Evolutionary conservation across 1,140 invertebrate genomes (phyloP).

Genomic region (Macrostomum lignano): DNA sequence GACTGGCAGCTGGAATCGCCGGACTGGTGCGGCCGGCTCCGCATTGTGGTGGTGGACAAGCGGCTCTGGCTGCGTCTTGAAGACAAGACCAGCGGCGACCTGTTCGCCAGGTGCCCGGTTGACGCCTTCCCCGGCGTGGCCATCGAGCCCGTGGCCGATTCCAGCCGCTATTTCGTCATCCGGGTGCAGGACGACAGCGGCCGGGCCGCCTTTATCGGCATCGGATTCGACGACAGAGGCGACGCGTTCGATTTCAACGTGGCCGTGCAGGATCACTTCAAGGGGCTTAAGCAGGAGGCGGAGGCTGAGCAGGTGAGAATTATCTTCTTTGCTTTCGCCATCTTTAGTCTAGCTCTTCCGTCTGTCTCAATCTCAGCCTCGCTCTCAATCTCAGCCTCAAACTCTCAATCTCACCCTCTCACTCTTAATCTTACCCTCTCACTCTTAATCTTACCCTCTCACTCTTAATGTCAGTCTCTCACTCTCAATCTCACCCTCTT

Average conservation of each 20-base stretch:
- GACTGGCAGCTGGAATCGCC: constrained; percentile 87
- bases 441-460: too few species aligned
- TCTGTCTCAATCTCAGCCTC: too few species aligned
- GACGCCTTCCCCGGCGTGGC: constrained; percentile 74
- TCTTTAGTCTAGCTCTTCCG: too few species aligned
- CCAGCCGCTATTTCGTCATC: constrained; percentile 89
- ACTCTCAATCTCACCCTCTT: too few species aligned
- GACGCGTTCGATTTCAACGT: constrained; percentile 99
- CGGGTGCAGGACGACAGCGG: constrained; percentile 77
- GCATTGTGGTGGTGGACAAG: constrained; percentile 57
- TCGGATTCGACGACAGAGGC: constrained; percentile 81
- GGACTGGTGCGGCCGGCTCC: constrained; percentile 77
- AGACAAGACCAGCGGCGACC: constrained; percentile 47
- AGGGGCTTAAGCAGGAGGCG: too few species aligned
- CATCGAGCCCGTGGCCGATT: constrained; percentile 78
- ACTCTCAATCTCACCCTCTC: too few species aligned
- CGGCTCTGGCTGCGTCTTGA: constrained; percentile 64
- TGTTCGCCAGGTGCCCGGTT: constrained; percentile 94
- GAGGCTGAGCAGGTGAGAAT: too few species aligned
- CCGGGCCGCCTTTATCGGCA: constrained; percentile 75
- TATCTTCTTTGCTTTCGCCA: too few species aligned
- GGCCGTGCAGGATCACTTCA: constrained; percentile 78
- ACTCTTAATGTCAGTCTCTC: too few species aligned
- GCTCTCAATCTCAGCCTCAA: too few species aligned
- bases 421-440: too few species aligned